Evolutionary conservation across 2,888 invertebrate species (phyloP), one percentile per base, ranked within the genome.

Genomic region (Falcaria lacertinaria): DNA sequence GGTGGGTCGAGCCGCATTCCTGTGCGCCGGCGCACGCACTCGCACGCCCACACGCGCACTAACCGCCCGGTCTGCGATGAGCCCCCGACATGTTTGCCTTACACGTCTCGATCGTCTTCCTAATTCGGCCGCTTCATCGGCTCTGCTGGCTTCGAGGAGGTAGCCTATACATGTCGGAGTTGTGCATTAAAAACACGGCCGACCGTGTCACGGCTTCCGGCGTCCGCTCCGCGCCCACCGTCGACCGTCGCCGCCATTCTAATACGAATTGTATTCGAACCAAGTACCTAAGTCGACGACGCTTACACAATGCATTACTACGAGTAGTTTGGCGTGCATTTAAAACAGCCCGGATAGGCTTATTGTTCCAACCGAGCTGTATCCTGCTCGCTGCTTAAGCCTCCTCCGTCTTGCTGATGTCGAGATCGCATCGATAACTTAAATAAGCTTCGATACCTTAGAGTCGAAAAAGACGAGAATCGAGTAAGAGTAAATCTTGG

Each of bases 1-100:
- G 81, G 80, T 73, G 78, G 83, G 81, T 74, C 80, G 80, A 76
- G 69, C 86, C 81, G 80, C 87, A 87, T 87, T 87, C 88, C 86
- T 84, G 76, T 77, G 85, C 83, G 80, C 80, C 70, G 58, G 82
- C 80, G 81, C 75, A 71, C 80, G 73, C 75, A 67, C 70, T 67
- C 71, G 60, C 72, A 67, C 82, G 79, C 84, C 75, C 75, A 76
- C 83, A 75, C 74, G 69, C 75, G 61, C 74, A 57, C 47, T 54
- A 57, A 38, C 51, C 57, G 57, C 52, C 52, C 63, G 50, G 46
- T 53, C 57, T 44, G 45, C 43, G 47, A 36, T 45, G 57, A 47
- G 34, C 43, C 44, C 46, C 52, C 22, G 42, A 15, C 41, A 17
- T 50, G 42, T 41, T 44, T 43, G 41, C 22, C 15, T 39, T 32